Percentiles rank a stretch among this genome's conserved stretches.
Evolutionary conservation across 2,113 vertebrate genomes (phyloP).

Genomic region (Entomyzon cyanotis): DNA sequence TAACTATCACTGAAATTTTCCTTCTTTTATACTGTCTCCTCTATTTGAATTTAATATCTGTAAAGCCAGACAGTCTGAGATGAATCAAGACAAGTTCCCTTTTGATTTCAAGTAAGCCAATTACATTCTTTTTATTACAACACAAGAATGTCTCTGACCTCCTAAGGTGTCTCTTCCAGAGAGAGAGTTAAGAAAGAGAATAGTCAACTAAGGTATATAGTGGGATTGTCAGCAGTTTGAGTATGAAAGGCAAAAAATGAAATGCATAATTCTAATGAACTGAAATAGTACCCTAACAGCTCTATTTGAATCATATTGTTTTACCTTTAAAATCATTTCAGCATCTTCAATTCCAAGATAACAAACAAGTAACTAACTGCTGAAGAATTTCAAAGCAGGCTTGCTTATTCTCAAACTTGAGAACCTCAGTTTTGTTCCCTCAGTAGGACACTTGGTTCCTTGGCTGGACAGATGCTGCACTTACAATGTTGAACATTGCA

Average conservation of each 20-base stretch:
- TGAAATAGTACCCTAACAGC: neutral
- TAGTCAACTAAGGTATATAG: neutral
- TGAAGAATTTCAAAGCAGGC: neutral
- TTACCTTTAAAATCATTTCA: neutral
- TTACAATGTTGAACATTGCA: neutral
- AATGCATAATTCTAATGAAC: neutral
- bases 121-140: constrained; percentile 17
- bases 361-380: neutral
- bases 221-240: neutral
- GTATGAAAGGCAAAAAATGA: neutral
- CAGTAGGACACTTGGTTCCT: neutral
- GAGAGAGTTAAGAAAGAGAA: neutral
- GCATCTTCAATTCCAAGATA: neutral
- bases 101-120: constrained; percentile 43
- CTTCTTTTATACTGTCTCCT: neutral
- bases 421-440: neutral
- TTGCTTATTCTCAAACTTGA: neutral
- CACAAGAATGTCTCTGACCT: constrained; percentile 21
- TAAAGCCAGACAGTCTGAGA: neutral
- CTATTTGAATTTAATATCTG: neutral
- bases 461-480: neutral
- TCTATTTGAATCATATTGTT: neutral
- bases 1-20: neutral
- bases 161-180: neutral
- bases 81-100: constrained; percentile 2